Evolutionary conservation across 1,140 invertebrate genomes (phyloP), one percentile per base, ranked within the genome.

Genomic region (Stegodyphus mimosarum): DNA sequence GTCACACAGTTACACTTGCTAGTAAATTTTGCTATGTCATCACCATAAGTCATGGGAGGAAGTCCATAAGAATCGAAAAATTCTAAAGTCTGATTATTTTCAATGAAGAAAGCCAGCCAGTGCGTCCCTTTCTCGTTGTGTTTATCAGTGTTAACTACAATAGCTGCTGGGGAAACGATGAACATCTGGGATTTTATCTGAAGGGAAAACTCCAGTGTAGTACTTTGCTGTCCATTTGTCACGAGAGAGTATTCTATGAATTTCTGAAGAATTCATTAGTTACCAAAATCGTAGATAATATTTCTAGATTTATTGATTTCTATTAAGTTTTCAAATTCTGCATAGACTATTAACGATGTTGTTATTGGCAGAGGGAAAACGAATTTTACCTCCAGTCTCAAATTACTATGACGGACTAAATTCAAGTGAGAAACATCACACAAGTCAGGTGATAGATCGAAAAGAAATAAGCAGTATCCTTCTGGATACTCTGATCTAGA

Each of bases 21-120:
- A 9, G 49, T 17, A 51, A 72, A 72, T 50, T n/a, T 51, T 50
- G 4, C n/a, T 50, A 72, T 50, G 49, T 72, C 33, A 13, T 51
- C 13, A 7, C 70, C 49, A 6, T 72, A 72, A 7, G 50, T 13
- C 17, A 48, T 7, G 3, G 50, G 70, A 50, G 70, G 70, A 48
- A 50, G 49, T 17, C 70, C 70, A 17, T 72, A 72, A 9, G 70
- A 72, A 17, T 72, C 70, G 6, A 72, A 72, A 72, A 72, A 50
- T 72, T 72, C 70, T 11, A 72, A 10, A 49, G 70, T 72, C 7
- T 17, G 7, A 1, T 2, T 13, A 72, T 72, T 6, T 72, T 72
- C 7, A n/a, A 69, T 9, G 17, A 17, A 69, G 9, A 69, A 17
- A 9, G 67, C 67, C 33, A 33, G 33, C 67, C 67, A 69, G 5